phyloP scores from a whole-genome alignment of 2,888 invertebrate genomes.

The Drosophila bunnanda region DNA sequence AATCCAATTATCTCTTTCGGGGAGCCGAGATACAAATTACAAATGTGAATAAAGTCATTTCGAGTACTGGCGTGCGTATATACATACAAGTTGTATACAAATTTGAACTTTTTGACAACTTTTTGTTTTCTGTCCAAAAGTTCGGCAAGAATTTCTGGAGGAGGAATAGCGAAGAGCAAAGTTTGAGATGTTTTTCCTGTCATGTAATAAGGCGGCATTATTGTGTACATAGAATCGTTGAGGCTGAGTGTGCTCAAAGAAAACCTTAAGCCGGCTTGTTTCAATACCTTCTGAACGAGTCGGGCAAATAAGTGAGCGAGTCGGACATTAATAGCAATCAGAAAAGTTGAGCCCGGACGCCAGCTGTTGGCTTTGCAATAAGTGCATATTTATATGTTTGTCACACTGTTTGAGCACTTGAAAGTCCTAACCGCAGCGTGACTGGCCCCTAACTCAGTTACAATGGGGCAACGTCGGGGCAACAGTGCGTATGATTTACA shows the following conservation, averaged over 20 bases:
- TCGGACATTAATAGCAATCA: slow-evolving; percentile 4
- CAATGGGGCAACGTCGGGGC: slow-evolving; percentile 39
- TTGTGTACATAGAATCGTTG: slow-evolving; percentile 14
- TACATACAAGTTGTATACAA: slow-evolving; percentile 51
- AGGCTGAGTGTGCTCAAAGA: slow-evolving; percentile 16
- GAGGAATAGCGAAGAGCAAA: slow-evolving; percentile 12
- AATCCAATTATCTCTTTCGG: slow-evolving; percentile 66
- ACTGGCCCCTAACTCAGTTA: slow-evolving; percentile 52
- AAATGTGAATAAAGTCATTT: slow-evolving; percentile 70
- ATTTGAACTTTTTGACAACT: slow-evolving; percentile 62
- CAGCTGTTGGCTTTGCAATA: slow-evolving; percentile 14
- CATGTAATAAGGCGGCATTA: slow-evolving; percentile 38
- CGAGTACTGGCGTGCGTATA: slow-evolving; percentile 27
- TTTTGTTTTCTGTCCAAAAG: slow-evolving; percentile 41
- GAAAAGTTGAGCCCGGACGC: slow-evolving; percentile 7
- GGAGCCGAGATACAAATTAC: slow-evolving; percentile 54
- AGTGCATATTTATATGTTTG: slow-evolving; percentile 30
- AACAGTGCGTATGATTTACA: slow-evolving; percentile 71
- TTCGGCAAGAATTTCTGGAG: slow-evolving; percentile 13
- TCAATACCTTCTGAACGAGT: slow-evolving; percentile 1
- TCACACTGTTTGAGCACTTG: slow-evolving; percentile 17
- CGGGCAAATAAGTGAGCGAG: slow-evolving; percentile 4
- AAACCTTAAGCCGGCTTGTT: slow-evolving; percentile 3
- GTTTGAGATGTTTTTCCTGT: slow-evolving; percentile 39
- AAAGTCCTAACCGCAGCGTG: slow-evolving; percentile 29